phyloP scores from a whole-genome alignment of 37 sponge, comb jelly and placozoan genomes.

The Hormiphora californensis region DNA sequence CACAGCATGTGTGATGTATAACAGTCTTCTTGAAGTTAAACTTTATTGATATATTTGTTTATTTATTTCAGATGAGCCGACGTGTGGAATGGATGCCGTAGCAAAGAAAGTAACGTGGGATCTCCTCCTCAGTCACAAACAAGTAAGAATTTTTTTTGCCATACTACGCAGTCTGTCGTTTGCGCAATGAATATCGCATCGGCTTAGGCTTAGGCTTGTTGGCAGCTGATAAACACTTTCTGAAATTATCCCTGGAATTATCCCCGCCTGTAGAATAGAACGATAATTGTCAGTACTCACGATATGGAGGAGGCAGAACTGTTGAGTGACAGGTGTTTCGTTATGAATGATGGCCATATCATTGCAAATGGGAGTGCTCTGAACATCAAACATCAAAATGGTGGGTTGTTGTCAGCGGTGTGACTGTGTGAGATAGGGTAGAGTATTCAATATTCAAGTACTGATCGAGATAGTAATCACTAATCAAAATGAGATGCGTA shows the following conservation, averaged over 20 bases:
- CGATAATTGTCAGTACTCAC: constrained; percentile 20
- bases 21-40: background rate
- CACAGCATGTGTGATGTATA: too few species aligned
- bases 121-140: background rate
- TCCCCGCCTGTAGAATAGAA: background rate
- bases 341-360: background rate
- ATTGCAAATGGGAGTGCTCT: background rate
- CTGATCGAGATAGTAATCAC: too few species aligned
- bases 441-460: too few species aligned
- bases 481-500: too few species aligned
- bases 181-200: too few species aligned
- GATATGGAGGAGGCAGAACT: constrained; percentile 6
- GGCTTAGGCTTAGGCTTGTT: background rate
- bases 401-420: too few species aligned
- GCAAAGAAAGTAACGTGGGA: background rate
- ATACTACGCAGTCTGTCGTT: too few species aligned
- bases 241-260: background rate
- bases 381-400: background rate
- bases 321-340: constrained; percentile 9
- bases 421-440: too few species aligned
- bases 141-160: background rate
- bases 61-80: background rate
- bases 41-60: background rate
- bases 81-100: background rate
- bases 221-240: background rate